Evolutionary conservation across 2,797 vertebrate species (phyloP).

Genomic region (Macropus fuliginosus): DNA sequence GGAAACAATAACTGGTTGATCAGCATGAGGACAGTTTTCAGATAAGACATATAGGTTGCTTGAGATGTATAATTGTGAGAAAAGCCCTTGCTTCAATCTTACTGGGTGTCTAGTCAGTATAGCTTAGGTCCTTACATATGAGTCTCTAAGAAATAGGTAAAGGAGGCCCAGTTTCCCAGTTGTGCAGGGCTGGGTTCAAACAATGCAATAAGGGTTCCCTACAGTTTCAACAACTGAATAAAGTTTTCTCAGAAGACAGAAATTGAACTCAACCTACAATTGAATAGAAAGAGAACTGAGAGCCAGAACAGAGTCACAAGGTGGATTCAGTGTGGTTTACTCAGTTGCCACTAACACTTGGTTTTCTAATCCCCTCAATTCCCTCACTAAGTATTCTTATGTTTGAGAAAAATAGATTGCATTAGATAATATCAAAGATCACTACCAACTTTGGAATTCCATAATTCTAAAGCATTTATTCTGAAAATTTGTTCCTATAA

Average conservation of each 20-base stretch:
- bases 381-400: neutral
- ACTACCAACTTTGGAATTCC: neutral
- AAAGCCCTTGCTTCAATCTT: neutral
- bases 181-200: neutral
- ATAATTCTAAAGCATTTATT: neutral
- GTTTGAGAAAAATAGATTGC: neutral
- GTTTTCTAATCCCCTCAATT: neutral
- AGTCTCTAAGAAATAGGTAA: neutral
- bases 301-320: neutral
- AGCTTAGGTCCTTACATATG: neutral
- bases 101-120: neutral
- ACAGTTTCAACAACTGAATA: neutral
- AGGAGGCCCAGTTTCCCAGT: neutral
- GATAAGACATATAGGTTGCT: neutral
- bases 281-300: neutral
- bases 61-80: neutral
- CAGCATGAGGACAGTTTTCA: neutral
- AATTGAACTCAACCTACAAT: neutral
- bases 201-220: neutral
- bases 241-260: neutral
- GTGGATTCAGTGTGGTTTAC: neutral
- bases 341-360: neutral
- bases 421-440: neutral
- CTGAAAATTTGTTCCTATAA: neutral
- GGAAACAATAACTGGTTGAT: neutral